These are phyloP conservation scores for Notarius quadriscutis DNA, from an alignment of 2,113 vertebrate genomes.

Conservation along the genomic window DNA sequence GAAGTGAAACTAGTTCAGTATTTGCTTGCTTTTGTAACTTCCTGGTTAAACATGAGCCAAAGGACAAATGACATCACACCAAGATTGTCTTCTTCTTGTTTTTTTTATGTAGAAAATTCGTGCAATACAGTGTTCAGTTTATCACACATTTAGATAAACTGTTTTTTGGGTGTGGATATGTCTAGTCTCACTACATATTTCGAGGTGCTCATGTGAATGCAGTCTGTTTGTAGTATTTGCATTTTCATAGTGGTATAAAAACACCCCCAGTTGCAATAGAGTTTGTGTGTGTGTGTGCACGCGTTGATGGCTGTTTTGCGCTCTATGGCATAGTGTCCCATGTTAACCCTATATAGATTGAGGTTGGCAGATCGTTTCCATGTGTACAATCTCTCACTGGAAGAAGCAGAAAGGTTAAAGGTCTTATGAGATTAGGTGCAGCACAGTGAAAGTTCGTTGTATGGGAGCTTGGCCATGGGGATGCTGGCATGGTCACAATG, in stretches of 20 bases:
- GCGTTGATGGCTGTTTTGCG: conserved; percentile 58
- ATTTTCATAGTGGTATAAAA: conserved; percentile 54
- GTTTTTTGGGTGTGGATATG: conserved; percentile 66
- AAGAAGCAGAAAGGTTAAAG: conserved; percentile 57
- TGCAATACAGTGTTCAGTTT: conserved; percentile 80
- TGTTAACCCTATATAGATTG: conserved; percentile 35
- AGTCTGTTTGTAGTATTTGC: conserved; percentile 71
- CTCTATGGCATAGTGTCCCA: conserved; percentile 60
- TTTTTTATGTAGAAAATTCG: conserved; percentile 74
- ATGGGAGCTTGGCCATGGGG: conserved; percentile 52
- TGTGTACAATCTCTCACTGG: conserved; percentile 26
- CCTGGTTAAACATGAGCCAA: conserved; percentile 11
- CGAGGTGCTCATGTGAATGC: conserved; percentile 76
- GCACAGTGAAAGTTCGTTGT: conserved; percentile 73
- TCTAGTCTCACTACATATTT: conserved; percentile 77
- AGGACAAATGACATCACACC: conserved; percentile 66
- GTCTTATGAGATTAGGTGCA: conserved; percentile 58
- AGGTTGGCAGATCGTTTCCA: conserved; percentile 28
- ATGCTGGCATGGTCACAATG: conserved; percentile 58
- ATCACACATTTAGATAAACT: conserved; percentile 81
- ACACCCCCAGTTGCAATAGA: conserved; percentile 56
- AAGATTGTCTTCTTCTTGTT: conserved; percentile 63
- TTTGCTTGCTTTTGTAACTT: not conserved
- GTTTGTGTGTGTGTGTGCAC: conserved; percentile 60
- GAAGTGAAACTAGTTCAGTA: not conserved